These are phyloP conservation scores for Lamellibrachia columna DNA, from an alignment of 2,888 invertebrate species.

Conservation along the genomic window DNA sequence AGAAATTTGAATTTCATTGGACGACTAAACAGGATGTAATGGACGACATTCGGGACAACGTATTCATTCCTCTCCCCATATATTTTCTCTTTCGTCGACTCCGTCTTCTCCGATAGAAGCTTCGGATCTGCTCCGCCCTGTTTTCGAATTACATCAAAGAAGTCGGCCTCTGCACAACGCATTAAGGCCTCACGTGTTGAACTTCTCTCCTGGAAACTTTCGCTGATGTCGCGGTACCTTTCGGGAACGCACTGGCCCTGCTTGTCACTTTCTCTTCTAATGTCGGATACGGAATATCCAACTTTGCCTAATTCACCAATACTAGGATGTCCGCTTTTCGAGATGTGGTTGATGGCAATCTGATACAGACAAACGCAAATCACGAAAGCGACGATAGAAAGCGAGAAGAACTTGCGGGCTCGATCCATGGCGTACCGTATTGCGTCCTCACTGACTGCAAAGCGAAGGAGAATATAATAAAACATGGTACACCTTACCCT, in stretches of 20 bases:
- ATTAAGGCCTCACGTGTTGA: neutral
- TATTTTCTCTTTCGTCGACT: neutral
- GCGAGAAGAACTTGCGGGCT: neutral
- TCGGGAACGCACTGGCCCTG: neutral
- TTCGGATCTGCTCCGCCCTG: neutral
- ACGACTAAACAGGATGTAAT: neutral
- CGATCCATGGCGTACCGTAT: neutral
- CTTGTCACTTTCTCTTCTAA: neutral
- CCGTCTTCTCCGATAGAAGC: neutral
- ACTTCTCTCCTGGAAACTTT: neutral
- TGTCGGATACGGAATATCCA: neutral
- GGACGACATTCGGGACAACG: neutral
- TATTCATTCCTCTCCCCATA: neutral
- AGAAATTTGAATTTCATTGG: neutral
- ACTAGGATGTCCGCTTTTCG: neutral
- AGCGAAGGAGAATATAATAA: neutral
- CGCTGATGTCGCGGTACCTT: neutral
- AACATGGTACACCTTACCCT: neutral
- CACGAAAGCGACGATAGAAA: neutral
- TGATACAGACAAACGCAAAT: neutral
- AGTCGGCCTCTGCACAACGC: neutral
- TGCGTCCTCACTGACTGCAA: neutral
- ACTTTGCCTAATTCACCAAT: neutral
- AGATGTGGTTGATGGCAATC: neutral
- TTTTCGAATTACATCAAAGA: neutral